These are phyloP conservation scores for Agelas oroides DNA, from an alignment of 37 sponge, comb jelly and placozoan genomes.

Conservation along the genomic window DNA sequence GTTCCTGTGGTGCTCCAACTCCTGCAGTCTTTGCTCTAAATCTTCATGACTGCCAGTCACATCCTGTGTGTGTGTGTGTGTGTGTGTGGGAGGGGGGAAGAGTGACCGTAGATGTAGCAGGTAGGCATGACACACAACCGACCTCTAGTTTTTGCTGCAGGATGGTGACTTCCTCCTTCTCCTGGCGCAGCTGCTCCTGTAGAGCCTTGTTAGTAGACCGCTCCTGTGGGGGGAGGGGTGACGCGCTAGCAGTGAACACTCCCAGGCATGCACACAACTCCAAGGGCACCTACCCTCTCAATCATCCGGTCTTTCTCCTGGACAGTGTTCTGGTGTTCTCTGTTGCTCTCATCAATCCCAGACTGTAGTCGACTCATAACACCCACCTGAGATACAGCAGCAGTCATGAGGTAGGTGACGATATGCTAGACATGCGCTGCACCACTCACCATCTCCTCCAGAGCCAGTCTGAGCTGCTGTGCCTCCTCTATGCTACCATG, in stretches of 20 bases:
- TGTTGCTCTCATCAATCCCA: not conserved
- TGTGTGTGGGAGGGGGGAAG: no score
- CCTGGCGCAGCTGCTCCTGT: conserved; percentile 25
- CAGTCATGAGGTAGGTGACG: no score
- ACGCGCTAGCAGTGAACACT: no score
- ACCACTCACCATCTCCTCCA: conserved; percentile 45
- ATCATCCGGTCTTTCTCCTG: conserved; percentile 34
- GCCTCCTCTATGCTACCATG: conserved; percentile 30
- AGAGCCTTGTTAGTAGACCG: conserved; percentile 18
- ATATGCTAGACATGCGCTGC: no score
- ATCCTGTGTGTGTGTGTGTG: not conserved
- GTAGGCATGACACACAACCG: no score
- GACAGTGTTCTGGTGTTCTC: not conserved
- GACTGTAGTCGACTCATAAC: conserved; percentile 31
- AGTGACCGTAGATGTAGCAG: no score
- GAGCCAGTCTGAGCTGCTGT: conserved; percentile 24
- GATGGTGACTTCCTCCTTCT: not conserved
- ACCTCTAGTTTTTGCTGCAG: conserved; percentile 10
- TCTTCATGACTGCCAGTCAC: not conserved
- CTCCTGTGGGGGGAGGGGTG: conserved; percentile 22
- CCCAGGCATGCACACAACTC: no score
- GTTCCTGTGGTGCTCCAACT: conserved; percentile 2
- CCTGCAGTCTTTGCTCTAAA: conserved; percentile 27
- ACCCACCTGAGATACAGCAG: conserved; percentile 9
- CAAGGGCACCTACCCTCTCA: conserved; percentile 20